A percentile compares a stretch with the other conserved stretches of the same genome.
Conservation (phyloP, 2,113 vertebrate species). For the Platysteira castanea region DNA sequence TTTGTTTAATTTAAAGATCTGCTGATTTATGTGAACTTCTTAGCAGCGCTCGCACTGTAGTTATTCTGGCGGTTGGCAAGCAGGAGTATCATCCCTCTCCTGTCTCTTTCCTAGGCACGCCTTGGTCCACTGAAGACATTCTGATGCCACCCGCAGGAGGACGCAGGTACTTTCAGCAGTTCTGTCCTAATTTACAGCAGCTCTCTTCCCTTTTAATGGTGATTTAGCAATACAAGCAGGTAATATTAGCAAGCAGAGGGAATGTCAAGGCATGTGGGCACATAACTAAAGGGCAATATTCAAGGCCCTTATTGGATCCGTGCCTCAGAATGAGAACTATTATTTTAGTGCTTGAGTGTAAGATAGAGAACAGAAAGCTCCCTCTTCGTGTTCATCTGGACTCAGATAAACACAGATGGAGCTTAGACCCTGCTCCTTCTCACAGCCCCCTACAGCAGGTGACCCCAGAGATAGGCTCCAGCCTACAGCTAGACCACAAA, state of each 20-base stretch:
- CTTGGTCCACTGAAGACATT: constrained; percentile 16
- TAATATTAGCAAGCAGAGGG: constrained; percentile 8
- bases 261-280: not conserved
- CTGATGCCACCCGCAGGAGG: constrained; percentile 70
- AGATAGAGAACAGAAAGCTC: constrained; percentile 24
- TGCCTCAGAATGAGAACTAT: not conserved
- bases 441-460: not conserved
- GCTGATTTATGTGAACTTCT: not conserved
- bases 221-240: not conserved
- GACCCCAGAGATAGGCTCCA: not conserved
- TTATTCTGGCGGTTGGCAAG: not conserved
- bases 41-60: not conserved
- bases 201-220: not conserved
- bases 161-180: not conserved
- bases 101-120: not conserved
- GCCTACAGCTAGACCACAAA: not conserved
- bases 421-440: not conserved
- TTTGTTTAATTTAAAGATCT: not conserved
- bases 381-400: constrained; percentile 6
- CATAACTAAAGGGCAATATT: constrained; percentile 15
- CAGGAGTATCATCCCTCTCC: not conserved
- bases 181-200: not conserved
- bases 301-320: not conserved
- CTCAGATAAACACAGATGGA: constrained; percentile 1
- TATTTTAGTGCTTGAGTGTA: not conserved